Evolutionary conservation across 2,797 vertebrate species (phyloP).

Genomic region (Anguilla pacifica): DNA sequence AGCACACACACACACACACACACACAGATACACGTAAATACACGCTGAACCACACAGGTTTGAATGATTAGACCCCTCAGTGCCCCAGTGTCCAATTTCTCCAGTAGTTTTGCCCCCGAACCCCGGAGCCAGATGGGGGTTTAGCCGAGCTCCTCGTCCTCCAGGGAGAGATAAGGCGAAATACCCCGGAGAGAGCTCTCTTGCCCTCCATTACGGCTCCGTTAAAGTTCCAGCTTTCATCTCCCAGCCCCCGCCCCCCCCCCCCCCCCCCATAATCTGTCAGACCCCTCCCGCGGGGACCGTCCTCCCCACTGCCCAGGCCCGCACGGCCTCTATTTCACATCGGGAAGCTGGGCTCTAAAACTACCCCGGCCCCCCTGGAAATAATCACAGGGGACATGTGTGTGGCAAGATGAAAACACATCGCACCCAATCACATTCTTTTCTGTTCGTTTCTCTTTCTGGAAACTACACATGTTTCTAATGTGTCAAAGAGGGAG

Average conservation of each 20-base stretch:
- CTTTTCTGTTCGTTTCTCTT: not conserved
- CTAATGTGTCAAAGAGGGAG: not conserved
- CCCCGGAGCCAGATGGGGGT: constrained; percentile 63
- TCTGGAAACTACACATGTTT: not conserved
- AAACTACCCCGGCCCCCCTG: not conserved
- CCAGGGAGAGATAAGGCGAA: constrained; percentile 52
- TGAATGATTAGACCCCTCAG: constrained; percentile 45
- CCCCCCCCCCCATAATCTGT: constrained; percentile 13
- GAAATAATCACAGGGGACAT: constrained; percentile 9
- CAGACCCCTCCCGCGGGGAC: constrained; percentile 40
- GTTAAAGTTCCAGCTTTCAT: constrained; percentile 47
- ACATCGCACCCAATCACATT: not conserved
- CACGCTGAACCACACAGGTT: constrained; percentile 42
- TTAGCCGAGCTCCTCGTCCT: constrained; percentile 58
- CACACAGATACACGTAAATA: not conserved
- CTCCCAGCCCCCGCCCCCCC: constrained; percentile 39
- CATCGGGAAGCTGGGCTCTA: not conserved
- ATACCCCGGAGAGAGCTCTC: constrained; percentile 41
- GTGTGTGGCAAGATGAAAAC: not conserved
- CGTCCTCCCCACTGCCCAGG: not conserved
- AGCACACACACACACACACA: constrained; percentile 24
- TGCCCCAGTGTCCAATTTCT: constrained; percentile 63
- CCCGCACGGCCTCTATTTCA: constrained; percentile 17
- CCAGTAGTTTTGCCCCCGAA: constrained; percentile 64
- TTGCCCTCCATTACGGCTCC: constrained; percentile 52